Conservation (phyloP, 2,113 vertebrate genomes). For the Corythornis vintsioides region DNA sequence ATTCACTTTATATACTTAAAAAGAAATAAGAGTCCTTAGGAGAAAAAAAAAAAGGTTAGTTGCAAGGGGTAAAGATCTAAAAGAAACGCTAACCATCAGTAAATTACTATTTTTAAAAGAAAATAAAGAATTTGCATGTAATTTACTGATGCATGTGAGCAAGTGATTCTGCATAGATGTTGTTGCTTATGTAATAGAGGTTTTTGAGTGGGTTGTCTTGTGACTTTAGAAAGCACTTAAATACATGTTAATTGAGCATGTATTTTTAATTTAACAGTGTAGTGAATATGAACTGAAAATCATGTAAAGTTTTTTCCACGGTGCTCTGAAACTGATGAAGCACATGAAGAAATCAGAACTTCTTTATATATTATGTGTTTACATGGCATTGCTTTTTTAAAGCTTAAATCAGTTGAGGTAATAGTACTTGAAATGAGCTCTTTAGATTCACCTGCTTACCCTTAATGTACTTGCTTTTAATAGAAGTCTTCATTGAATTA, state of each 20-base stretch:
- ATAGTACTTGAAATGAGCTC: background rate
- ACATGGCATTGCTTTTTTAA: background rate
- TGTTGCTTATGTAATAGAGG: background rate
- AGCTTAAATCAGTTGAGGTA: background rate
- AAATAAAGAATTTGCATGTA: background rate
- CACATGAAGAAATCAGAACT: background rate
- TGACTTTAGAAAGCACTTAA: background rate
- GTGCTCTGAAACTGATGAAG: background rate
- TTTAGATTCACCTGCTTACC: background rate
- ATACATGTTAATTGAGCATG: background rate
- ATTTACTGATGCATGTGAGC: background rate
- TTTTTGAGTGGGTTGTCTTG: background rate
- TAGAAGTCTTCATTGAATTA: background rate
- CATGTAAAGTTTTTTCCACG: fast-evolving
- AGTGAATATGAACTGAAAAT: background rate
- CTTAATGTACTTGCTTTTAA: background rate
- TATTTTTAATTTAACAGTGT: background rate
- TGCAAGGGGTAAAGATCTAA: background rate
- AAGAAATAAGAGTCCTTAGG: background rate
- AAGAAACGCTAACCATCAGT: background rate
- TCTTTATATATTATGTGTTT: background rate
- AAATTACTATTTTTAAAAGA: background rate
- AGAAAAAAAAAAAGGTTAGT: background rate
- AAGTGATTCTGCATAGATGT: background rate
- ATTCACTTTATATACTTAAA: background rate